Conservation (phyloP, 2,888 invertebrate genomes). For the Bombyx huttoni region DNA sequence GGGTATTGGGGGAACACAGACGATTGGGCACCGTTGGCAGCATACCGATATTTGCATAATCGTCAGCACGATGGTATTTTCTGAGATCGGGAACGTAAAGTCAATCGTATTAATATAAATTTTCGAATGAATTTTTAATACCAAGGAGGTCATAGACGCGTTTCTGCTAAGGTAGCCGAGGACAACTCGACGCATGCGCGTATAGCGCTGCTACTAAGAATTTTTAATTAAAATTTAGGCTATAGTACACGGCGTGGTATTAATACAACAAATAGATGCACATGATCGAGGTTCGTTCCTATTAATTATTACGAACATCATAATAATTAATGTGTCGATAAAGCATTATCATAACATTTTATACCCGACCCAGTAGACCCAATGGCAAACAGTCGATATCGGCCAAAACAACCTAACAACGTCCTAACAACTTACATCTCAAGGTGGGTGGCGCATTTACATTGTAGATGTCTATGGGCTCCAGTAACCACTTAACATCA, state of each 20-base stretch:
- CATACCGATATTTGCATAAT: conserved; percentile 38
- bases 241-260: neutral
- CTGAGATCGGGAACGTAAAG: conserved; percentile 7
- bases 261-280: neutral
- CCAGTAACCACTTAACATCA: too few species aligned
- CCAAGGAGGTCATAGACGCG: neutral
- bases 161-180: neutral
- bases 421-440: too few species aligned
- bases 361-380: too few species aligned
- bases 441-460: too few species aligned
- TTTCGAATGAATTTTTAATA: neutral
- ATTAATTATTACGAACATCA: too few species aligned
- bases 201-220: neutral
- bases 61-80: conserved; percentile 16
- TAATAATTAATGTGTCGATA: too few species aligned
- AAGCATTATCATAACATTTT: neutral
- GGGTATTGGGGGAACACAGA: conserved; percentile 23
- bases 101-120: neutral
- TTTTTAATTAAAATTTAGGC: neutral
- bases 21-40: conserved; percentile 28
- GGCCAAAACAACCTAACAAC: too few species aligned
- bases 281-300: neutral
- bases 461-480: too few species aligned
- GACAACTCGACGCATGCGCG: neutral
- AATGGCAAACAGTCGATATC: too few species aligned